Conservation (phyloP, 1,140 invertebrate species). For the Drosophila sechellia region DNA sequence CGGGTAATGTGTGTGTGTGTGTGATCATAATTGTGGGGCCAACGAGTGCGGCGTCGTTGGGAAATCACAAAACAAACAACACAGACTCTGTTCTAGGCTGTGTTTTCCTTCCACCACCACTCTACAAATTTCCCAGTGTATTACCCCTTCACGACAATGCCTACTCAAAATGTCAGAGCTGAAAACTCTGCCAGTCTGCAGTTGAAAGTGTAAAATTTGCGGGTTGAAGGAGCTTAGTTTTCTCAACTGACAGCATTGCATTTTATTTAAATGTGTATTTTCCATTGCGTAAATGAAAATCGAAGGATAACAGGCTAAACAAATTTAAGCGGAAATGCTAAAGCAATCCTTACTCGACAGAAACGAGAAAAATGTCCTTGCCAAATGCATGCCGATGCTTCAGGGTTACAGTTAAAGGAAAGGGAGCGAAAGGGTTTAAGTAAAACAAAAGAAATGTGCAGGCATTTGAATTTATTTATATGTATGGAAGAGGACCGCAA, state of each 20-base stretch:
- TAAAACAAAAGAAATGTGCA: slow-evolving; percentile 43
- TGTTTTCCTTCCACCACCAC: neutral
- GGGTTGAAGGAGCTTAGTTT: slow-evolving; percentile 1
- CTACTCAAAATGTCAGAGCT: slow-evolving; percentile 68
- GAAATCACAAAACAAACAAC: slow-evolving; percentile 54
- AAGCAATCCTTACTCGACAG: slow-evolving; percentile 3
- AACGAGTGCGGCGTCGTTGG: slow-evolving; percentile 26
- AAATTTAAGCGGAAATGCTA: slow-evolving; percentile 31
- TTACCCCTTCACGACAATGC: slow-evolving; percentile 36
- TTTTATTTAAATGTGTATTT: slow-evolving; percentile 23
- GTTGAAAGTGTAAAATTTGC: slow-evolving; percentile 40
- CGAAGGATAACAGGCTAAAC: slow-evolving; percentile 18
- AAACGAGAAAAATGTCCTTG: slow-evolving; percentile 26
- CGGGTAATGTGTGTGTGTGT: slow-evolving; percentile 14
- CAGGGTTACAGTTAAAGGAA: slow-evolving; percentile 9
- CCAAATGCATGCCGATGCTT: slow-evolving; percentile 20
- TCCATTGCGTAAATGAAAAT: slow-evolving; percentile 5
- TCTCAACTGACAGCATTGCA: slow-evolving; percentile 4
- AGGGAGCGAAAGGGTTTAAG: slow-evolving; percentile 12
- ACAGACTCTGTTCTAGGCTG: slow-evolving; percentile 43
- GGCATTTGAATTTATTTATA: slow-evolving; percentile 65
- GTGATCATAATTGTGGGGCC: slow-evolving; percentile 67
- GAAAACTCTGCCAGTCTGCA: slow-evolving; percentile 50
- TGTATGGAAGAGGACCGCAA: slow-evolving; percentile 39
- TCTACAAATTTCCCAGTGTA: neutral